Evolutionary conservation across 2,888 invertebrate species (phyloP).

Genomic region (Glyphotaelius pellucidus): DNA sequence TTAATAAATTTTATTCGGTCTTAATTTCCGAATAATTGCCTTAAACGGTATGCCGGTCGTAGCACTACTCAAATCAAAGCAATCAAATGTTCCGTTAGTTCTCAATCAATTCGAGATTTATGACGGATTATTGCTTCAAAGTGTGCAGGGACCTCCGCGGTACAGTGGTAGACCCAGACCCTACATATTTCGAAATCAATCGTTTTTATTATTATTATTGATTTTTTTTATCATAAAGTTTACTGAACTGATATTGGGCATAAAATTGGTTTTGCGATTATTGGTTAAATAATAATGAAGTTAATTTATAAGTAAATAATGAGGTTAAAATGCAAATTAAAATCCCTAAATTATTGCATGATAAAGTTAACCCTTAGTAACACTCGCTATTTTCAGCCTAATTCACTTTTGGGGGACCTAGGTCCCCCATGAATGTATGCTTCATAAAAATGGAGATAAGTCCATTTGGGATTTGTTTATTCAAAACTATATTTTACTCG

Average conservation of each 20-base stretch:
- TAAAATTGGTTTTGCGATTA: not conserved
- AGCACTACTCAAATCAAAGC: not conserved
- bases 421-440: no score
- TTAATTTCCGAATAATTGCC: constrained; percentile 8
- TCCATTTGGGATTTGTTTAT: no score
- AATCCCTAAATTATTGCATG: no score
- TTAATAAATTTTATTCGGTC: not conserved
- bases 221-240: not conserved
- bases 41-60: not conserved
- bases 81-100: constrained; percentile 29
- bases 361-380: no score
- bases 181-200: not conserved
- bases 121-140: constrained; percentile 8
- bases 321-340: not conserved
- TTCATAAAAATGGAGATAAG: no score
- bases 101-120: constrained; percentile 25
- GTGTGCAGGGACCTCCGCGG: not conserved
- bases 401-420: no score
- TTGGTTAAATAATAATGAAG: no score
- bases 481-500: no score
- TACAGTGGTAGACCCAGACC: not conserved
- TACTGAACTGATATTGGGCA: not conserved
- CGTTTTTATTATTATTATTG: not conserved
- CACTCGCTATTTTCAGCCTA: no score
- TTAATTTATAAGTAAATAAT: no score